These are phyloP conservation scores for Parotia lawesii DNA, from an alignment of 2,113 vertebrate genomes.

Conservation along the genomic window DNA sequence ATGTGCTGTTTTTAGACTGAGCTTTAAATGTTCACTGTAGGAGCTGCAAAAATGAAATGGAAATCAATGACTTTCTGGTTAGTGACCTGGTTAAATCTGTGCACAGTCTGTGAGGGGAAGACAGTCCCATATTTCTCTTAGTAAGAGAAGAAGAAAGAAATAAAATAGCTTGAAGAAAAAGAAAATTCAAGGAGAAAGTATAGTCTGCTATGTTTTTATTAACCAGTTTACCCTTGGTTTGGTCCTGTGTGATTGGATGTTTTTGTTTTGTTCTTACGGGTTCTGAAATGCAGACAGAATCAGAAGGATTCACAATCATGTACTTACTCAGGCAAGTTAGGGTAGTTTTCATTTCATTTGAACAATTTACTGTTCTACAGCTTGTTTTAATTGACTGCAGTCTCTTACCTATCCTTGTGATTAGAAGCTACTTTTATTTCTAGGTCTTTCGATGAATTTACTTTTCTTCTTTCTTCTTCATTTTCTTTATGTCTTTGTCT, in stretches of 20 bases:
- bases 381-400: background rate
- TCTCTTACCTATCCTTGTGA: background rate
- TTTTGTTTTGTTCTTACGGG: background rate
- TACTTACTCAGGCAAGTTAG: background rate
- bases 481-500: background rate
- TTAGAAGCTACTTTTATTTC: background rate
- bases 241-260: background rate
- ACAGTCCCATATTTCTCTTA: background rate
- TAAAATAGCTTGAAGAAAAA: background rate
- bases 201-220: background rate
- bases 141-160: background rate
- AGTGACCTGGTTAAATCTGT: background rate
- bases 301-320: background rate
- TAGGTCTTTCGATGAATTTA: background rate
- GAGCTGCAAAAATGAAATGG: background rate
- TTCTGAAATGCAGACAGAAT: background rate
- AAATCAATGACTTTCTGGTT: background rate
- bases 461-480: background rate
- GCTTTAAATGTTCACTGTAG: background rate
- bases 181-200: background rate
- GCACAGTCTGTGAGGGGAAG: background rate
- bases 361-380: background rate
- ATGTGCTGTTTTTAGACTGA: background rate
- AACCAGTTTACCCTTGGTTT: background rate
- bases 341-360: background rate